A percentile compares a stretch with the other conserved stretches of the same genome.
These are phyloP conservation scores for Drymodes brunneopygia DNA, from an alignment of 2,113 vertebrate species.

Conservation along the genomic window DNA sequence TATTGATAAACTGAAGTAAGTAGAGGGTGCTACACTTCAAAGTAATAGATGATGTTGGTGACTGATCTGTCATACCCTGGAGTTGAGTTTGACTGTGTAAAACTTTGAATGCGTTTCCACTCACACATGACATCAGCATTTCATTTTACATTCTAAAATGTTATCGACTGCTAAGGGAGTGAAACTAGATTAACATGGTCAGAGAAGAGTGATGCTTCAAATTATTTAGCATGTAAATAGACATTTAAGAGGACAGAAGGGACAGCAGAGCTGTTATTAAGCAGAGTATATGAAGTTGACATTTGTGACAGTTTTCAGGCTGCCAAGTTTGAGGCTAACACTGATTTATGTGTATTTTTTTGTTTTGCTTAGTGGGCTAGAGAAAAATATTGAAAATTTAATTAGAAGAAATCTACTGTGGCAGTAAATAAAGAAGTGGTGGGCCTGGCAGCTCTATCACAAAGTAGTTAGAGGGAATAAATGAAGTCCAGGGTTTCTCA, in stretches of 20 bases:
- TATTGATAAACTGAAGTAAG: background rate
- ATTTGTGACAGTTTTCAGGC: constrained; percentile 19
- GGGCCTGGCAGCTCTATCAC: background rate
- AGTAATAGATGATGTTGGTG: background rate
- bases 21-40: background rate
- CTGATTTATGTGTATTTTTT: background rate
- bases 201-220: constrained; percentile 3
- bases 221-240: constrained; percentile 3
- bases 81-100: background rate
- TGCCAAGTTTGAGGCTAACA: background rate
- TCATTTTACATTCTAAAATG: background rate
- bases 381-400: constrained; percentile 3
- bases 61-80: background rate
- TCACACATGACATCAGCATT: accelerated
- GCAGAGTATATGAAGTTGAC: background rate
- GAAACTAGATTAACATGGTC: background rate
- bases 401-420: background rate
- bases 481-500: background rate
- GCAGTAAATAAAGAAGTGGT: background rate
- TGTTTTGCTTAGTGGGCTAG: background rate
- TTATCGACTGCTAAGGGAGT: background rate
- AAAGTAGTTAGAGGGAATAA: background rate
- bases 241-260: constrained; percentile 30
- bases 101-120: background rate
- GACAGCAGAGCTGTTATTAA: constrained; percentile 5